Evolutionary conservation across 64 coral and sea anemone genomes (phyloP), one percentile per base, ranked within the genome.

Genomic region (Porites australiensis): DNA sequence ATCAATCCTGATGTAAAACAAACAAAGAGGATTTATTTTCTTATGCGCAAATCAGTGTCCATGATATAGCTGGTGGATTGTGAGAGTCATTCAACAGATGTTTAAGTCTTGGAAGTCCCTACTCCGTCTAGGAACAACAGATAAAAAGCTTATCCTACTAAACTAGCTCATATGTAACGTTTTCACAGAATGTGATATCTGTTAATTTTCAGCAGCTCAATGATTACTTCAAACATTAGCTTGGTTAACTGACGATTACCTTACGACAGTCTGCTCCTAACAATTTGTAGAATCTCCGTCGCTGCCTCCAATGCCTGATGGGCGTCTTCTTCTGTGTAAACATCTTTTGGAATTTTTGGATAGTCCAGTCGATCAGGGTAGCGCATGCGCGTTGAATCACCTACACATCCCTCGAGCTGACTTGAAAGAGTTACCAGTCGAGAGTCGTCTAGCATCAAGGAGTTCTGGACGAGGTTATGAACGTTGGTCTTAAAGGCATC

Each of bases 331-430:
- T 54, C 49, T 6, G 69, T 66, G 89, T 96, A 96, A 27, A 92
- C 84, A 13, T 96, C 84, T 44, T 92, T 77, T 59, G 94, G 94
- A 58, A 96, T 96, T 4, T 2, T 59, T 55, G 89, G 94, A 88
- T 5, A 92, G 13, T 46, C 22, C 58, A 96, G 27, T 44, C 70
- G 86, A 43, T 92, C 89, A 6, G 94, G 94, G 65, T 96, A 96
- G 50, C 94, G 89, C 94, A 96, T 96, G 69, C 89, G 83, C 21
- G 76, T 87, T 12, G 94, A 88, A n/a, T 96, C 87, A 16, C 94
- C 94, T 64, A 75, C 0, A 44, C 3, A 18, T 64, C 3, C 12
- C 81, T 83, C 90, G 14, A 96, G 60, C 6, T 75, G 13, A 8
- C 10, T 16, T 8, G 95, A 81, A 46, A 96, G 44, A 10, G 20